Evolutionary conservation across 2,797 vertebrate genomes (phyloP).

Genomic region (Semotilus atromaculatus): DNA sequence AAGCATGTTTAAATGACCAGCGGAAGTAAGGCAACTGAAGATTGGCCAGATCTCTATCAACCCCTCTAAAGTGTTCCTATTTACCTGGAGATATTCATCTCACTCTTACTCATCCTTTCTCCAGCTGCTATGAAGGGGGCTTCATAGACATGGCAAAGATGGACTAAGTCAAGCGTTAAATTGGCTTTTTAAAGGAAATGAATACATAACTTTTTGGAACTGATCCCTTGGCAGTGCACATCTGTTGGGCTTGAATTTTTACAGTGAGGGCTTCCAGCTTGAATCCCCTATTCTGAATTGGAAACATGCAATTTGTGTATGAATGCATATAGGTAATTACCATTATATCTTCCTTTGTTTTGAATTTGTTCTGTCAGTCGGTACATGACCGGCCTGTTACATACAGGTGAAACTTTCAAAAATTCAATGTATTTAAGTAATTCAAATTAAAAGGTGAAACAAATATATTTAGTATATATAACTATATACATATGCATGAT

Average conservation of each 20-base stretch:
- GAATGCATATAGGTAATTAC: not conserved
- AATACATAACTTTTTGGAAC: slow-evolving; percentile 81
- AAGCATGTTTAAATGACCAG: slow-evolving; percentile 4
- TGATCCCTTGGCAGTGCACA: slow-evolving; percentile 77
- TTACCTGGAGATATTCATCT: slow-evolving; percentile 17
- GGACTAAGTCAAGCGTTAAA: slow-evolving; percentile 82
- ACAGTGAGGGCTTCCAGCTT: not conserved
- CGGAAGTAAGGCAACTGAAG: not conserved
- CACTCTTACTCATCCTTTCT: slow-evolving; percentile 39
- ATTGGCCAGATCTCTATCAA: not conserved
- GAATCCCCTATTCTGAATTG: not conserved
- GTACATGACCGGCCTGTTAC: not conserved
- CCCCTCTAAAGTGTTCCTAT: not conserved
- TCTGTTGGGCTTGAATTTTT: slow-evolving; percentile 66
- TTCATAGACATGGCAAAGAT: slow-evolving; percentile 77
- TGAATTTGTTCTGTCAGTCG: not conserved
- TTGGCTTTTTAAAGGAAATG: slow-evolving; percentile 82
- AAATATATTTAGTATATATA: too few species aligned
- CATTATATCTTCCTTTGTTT: not conserved
- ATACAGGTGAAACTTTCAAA: too few species aligned
- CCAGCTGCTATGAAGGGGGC: slow-evolving; percentile 68
- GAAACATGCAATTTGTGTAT: not conserved
- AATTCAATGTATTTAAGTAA: too few species aligned
- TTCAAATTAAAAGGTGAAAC: too few species aligned
- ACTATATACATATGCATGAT: too few species aligned